Conservation (phyloP, 2,797 vertebrate species). For the Sebastes hopkinsi region DNA sequence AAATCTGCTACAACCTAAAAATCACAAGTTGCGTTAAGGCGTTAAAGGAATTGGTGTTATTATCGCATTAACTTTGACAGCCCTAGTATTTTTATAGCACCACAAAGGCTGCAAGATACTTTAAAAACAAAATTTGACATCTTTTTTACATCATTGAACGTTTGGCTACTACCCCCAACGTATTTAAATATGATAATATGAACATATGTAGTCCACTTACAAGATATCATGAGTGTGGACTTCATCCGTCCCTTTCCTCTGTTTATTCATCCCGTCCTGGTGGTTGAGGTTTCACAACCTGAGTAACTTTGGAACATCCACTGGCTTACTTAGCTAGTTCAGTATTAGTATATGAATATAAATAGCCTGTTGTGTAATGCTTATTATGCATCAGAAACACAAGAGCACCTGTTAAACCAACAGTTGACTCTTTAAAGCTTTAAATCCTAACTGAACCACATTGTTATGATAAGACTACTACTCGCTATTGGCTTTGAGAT, state of each 20-base stretch:
- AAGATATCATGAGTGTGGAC: background rate
- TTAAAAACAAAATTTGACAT: background rate
- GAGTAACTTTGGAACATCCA: background rate
- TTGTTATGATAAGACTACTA: no score
- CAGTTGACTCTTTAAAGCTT: background rate
- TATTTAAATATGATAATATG: background rate
- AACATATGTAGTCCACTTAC: background rate
- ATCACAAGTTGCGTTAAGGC: no score
- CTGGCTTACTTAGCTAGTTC: background rate
- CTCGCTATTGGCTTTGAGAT: background rate
- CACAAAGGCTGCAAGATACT: background rate
- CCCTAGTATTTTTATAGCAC: background rate
- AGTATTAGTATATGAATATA: background rate
- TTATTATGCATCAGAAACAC: background rate
- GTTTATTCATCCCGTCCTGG: background rate
- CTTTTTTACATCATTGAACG: background rate
- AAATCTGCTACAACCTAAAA: no score
- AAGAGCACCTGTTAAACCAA: background rate
- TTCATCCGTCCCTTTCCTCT: background rate
- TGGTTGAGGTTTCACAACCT: background rate
- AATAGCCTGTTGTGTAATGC: background rate
- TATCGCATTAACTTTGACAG: background rate
- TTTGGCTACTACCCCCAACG: background rate
- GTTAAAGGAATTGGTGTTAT: no score
- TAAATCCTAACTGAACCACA: background rate